Percentiles rank a stretch among this genome's conserved stretches.
phyloP scores from a whole-genome alignment of 2,113 vertebrate species.

The Casuarius casuarius region DNA sequence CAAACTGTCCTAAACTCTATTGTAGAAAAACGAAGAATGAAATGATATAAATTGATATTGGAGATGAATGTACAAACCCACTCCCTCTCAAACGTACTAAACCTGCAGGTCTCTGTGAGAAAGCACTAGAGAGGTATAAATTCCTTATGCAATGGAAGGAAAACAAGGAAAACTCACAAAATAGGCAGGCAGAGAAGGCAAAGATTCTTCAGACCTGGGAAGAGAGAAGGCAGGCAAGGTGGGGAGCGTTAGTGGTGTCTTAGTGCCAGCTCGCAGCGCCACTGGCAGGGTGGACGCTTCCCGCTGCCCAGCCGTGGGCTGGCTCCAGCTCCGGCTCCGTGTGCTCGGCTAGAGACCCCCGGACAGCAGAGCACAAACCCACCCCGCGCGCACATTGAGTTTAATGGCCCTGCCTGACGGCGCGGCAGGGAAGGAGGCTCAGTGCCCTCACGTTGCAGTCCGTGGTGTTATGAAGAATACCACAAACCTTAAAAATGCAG shows the following conservation, averaged over 20 bases:
- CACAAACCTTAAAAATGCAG: not conserved
- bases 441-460: not conserved
- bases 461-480: not conserved
- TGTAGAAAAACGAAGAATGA: not conserved
- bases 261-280: accelerated
- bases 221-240: accelerated
- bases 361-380: not conserved
- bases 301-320: too few species aligned
- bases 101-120: not conserved
- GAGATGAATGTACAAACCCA: not conserved
- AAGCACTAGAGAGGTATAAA: accelerated
- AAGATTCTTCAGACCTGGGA: not conserved
- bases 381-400: too few species aligned
- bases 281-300: too few species aligned
- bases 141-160: not conserved
- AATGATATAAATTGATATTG: not conserved
- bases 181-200: not conserved
- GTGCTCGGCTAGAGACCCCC: too few species aligned
- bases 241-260: accelerated
- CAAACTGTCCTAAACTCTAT: not conserved
- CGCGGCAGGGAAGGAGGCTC: not conserved
- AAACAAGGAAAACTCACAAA: not conserved
- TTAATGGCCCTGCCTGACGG: not conserved
- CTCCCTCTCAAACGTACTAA: not conserved
- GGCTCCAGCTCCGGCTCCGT: too few species aligned